Conservation (phyloP, 2,888 invertebrate species). For the Lasioglossum malachurum region DNA sequence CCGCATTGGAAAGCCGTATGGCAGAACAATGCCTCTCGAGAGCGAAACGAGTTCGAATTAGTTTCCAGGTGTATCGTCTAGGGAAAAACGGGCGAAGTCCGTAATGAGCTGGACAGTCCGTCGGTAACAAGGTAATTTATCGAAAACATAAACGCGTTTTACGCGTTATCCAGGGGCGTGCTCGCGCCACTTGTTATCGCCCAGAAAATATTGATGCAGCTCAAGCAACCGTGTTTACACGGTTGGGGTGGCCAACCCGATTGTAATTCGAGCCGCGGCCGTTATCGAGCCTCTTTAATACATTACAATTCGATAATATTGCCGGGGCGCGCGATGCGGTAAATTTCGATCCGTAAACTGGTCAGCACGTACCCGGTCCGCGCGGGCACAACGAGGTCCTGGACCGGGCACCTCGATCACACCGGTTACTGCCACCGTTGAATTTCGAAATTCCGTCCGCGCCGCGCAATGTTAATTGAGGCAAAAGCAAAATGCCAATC, state of each 20-base stretch:
- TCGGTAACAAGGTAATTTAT: background rate
- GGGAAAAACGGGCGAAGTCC: background rate
- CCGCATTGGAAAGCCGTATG: background rate
- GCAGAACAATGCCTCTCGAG: background rate
- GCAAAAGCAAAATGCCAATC: conserved; percentile 74
- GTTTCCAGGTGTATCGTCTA: background rate
- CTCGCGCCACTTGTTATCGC: conserved; percentile 15
- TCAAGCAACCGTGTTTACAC: conserved; percentile 9
- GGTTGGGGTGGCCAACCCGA: conserved; percentile 4
- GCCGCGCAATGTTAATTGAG: conserved; percentile 62
- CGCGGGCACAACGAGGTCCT: background rate
- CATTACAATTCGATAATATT: conserved; percentile 52
- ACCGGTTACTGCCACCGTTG: background rate
- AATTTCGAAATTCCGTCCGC: conserved; percentile 58
- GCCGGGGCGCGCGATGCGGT: conserved; percentile 37
- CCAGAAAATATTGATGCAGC: conserved; percentile 35
- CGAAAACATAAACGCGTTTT: background rate
- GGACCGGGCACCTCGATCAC: background rate
- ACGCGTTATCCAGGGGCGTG: background rate
- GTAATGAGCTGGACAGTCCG: background rate
- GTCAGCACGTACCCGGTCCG: background rate
- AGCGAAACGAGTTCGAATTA: background rate
- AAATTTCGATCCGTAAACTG: conserved; percentile 42
- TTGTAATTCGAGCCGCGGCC: conserved; percentile 21
- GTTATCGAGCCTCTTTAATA: conserved; percentile 44